phyloP scores from a whole-genome alignment of 2,113 vertebrate genomes.

The Burhinus oedicnemus region DNA sequence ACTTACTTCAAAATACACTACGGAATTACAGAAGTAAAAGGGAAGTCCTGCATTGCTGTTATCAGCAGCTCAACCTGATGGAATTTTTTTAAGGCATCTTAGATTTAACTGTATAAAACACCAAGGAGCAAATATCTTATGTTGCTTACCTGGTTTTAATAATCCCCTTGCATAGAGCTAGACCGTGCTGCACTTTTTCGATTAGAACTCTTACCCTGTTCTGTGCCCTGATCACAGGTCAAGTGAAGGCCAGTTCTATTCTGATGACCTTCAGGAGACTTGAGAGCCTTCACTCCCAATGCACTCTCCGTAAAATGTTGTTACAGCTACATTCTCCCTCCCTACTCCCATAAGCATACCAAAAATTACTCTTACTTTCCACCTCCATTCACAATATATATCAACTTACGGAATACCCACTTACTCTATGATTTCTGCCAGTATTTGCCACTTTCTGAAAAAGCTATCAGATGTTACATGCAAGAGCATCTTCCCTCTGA shows the following conservation, averaged over 20 bases:
- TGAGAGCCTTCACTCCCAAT: background rate
- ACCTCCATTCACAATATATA: background rate
- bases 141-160: background rate
- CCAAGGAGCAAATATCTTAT: background rate
- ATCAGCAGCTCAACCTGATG: background rate
- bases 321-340: background rate
- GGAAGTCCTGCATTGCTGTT: accelerated
- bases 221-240: background rate
- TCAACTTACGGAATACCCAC: background rate
- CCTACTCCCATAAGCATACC: background rate
- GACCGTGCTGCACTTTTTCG: background rate
- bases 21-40: background rate
- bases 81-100: background rate
- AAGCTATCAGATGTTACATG: background rate
- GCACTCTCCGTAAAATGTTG: background rate
- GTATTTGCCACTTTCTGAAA: background rate
- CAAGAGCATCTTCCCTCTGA: background rate
- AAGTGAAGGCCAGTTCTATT: conserved; percentile 8
- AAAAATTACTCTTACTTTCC: background rate
- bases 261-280: background rate
- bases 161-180: background rate
- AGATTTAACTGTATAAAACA: background rate
- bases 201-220: background rate
- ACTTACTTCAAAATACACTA: background rate
- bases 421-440: background rate